phyloP scores from a whole-genome alignment of 2,113 vertebrate genomes.

The Lichenostomus cassidix region DNA sequence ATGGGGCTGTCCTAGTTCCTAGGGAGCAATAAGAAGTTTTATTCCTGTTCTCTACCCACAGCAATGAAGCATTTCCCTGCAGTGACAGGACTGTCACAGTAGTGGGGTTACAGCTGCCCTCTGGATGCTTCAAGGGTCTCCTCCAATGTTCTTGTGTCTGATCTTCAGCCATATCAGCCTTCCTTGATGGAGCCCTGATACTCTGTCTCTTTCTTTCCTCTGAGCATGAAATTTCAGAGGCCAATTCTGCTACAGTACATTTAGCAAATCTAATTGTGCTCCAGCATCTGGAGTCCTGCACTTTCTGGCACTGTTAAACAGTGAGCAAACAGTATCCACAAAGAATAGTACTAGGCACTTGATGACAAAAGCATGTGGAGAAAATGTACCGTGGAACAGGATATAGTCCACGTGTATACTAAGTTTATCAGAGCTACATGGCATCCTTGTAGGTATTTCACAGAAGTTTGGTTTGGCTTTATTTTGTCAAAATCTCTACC shows the following conservation, averaged over 20 bases:
- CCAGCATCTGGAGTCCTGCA: slow-evolving; percentile 30
- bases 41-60: neutral
- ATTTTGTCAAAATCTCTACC: neutral
- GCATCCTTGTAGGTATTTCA: neutral
- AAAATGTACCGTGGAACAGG: neutral
- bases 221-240: neutral
- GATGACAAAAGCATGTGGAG: neutral
- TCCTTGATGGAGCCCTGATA: neutral
- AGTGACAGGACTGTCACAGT: neutral
- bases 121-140: neutral
- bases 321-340: neutral
- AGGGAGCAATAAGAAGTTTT: neutral
- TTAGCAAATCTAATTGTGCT: slow-evolving; percentile 38
- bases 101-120: neutral
- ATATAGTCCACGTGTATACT: neutral
- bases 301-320: neutral
- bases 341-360: neutral
- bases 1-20: neutral
- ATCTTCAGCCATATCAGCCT: neutral
- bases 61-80: neutral
- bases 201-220: neutral
- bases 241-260: neutral
- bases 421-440: neutral
- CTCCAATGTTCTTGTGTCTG: neutral
- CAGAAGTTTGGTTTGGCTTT: neutral